Evolutionary conservation across 2,113 vertebrate species (phyloP).

Genomic region (Pomatostomus ruficeps): DNA sequence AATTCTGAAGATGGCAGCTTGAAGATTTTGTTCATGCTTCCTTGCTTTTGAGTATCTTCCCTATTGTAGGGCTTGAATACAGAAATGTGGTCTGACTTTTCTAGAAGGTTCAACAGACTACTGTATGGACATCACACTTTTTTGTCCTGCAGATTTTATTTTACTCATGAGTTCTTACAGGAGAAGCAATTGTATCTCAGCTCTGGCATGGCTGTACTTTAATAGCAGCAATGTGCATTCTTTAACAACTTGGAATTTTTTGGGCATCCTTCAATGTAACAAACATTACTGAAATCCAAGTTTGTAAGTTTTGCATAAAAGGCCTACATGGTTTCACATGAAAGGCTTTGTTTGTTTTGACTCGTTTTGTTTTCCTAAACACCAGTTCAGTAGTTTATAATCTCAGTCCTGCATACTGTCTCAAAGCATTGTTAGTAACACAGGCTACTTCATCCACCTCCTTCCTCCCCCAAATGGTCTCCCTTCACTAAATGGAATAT

Average conservation of each 20-base stretch:
- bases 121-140: neutral
- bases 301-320: neutral
- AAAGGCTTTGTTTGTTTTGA: neutral
- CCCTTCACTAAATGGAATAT: neutral
- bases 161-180: neutral
- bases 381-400: neutral
- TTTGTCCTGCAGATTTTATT: neutral
- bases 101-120: neutral
- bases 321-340: neutral
- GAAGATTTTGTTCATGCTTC: neutral
- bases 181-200: neutral
- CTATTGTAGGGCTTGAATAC: neutral
- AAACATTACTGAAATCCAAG: neutral
- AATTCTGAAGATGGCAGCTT: neutral
- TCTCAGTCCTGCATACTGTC: neutral
- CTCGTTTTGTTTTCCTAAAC: neutral
- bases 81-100: neutral
- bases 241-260: neutral
- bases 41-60: neutral
- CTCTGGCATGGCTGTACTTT: neutral
- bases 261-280: neutral
- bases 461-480: neutral
- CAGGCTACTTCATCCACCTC: neutral
- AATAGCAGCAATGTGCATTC: neutral
- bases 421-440: neutral